Evolutionary conservation across 2,888 invertebrate genomes (phyloP).

Genomic region (Pyrochroa serraticornis): DNA sequence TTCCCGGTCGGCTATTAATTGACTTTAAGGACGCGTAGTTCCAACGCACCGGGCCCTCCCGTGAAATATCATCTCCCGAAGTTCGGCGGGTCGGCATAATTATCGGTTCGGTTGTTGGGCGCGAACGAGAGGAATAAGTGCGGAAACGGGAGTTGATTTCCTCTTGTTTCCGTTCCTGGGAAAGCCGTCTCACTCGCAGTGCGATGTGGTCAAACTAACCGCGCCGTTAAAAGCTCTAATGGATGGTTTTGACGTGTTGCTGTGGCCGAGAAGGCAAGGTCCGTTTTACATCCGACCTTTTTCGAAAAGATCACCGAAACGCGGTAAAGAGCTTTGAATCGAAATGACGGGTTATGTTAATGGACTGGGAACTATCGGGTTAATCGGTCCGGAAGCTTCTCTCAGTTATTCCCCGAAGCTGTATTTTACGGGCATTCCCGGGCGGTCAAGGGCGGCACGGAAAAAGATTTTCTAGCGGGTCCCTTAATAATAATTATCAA

Average conservation of each 20-base stretch:
- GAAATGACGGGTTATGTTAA: no score
- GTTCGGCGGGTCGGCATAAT: constrained; percentile 19
- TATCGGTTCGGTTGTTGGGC: constrained; percentile 14
- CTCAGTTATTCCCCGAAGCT: no score
- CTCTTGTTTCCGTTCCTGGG: constrained; percentile 42
- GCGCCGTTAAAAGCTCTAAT: constrained; percentile 41
- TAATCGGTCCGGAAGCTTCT: no score
- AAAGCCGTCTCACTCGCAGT: constrained; percentile 9
- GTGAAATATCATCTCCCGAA: constrained; percentile 19
- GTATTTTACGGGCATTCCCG: no score
- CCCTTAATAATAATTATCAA: no score
- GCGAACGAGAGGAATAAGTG: constrained; percentile 22
- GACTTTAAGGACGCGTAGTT: constrained; percentile 18
- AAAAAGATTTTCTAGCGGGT: no score
- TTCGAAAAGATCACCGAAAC: no score
- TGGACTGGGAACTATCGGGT: no score
- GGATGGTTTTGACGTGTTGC: constrained; percentile 31
- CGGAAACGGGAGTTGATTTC: constrained; percentile 46
- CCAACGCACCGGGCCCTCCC: constrained; percentile 6
- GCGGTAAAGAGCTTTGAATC: no score
- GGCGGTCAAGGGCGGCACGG: no score
- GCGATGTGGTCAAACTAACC: constrained; percentile 42
- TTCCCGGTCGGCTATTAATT: constrained; percentile 19
- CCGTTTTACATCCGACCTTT: no score
- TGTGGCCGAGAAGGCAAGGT: constrained; percentile 1